Conservation (phyloP, 2,113 vertebrate genomes). For the Centropristis striata region DNA sequence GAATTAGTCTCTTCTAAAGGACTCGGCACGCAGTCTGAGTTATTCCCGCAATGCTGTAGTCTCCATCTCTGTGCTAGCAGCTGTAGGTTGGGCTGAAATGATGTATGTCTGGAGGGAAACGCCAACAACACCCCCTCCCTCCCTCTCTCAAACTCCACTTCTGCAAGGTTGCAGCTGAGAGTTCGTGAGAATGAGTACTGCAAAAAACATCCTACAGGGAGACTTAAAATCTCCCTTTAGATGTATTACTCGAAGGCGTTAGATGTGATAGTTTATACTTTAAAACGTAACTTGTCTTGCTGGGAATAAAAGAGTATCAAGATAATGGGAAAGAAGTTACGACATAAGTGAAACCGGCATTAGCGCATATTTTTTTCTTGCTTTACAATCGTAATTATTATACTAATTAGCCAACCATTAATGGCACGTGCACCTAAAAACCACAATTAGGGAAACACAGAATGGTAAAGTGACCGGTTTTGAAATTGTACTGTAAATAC, state of each 20-base stretch:
- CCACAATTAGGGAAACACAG: not conserved
- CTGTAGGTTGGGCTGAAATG: slow-evolving; percentile 68
- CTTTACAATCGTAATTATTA: not conserved
- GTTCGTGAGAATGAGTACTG: slow-evolving; percentile 27
- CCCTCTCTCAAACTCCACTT: slow-evolving; percentile 48
- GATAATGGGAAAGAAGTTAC: not conserved
- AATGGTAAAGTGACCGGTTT: not conserved
- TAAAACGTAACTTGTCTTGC: no score
- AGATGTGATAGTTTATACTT: no score
- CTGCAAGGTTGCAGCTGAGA: slow-evolving; percentile 73
- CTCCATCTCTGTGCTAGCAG: slow-evolving; percentile 69
- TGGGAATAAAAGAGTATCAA: not conserved
- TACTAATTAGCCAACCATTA: not conserved
- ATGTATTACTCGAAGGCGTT: not conserved
- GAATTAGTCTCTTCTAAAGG: slow-evolving; percentile 13
- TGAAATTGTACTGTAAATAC: not conserved
- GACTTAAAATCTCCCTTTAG: not conserved
- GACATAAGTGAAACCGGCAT: not conserved
- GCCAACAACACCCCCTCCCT: slow-evolving; percentile 52
- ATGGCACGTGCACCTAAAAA: not conserved
- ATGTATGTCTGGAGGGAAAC: slow-evolving; percentile 69
- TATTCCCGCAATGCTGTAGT: slow-evolving; percentile 79
- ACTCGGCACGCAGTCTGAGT: slow-evolving; percentile 35
- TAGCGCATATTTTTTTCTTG: not conserved
- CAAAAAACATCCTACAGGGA: not conserved